A percentile compares a stretch with the other conserved stretches of the same genome.
phyloP scores from a whole-genome alignment of 2,888 invertebrate species.

The Siphlonurus alternatus region DNA sequence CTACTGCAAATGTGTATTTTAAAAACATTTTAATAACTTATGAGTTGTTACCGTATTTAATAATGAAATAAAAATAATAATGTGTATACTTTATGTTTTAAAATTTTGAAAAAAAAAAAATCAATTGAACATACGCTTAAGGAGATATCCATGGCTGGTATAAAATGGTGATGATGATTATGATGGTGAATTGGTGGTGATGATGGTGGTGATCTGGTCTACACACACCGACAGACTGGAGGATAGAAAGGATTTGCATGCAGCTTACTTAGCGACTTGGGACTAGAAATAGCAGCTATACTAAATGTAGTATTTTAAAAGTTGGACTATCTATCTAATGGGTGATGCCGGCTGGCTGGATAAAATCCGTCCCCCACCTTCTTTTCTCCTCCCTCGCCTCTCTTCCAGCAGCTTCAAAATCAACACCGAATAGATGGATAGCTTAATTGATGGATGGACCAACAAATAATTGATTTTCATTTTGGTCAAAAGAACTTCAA shows the following conservation, averaged over 20 bases:
- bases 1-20: too few relatives aligned
- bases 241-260: conserved; percentile 1
- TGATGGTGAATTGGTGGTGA: too few relatives aligned
- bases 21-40: too few relatives aligned
- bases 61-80: too few relatives aligned
- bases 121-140: neutral
- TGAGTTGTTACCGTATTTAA: too few relatives aligned
- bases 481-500: too few relatives aligned
- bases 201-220: neutral
- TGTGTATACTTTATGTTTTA: too few relatives aligned
- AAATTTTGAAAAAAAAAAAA: neutral
- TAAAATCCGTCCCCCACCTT: neutral
- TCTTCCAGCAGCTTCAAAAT: neutral
- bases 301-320: neutral
- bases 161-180: neutral
- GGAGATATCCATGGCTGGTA: neutral
- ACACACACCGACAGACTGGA: conserved; percentile 1
- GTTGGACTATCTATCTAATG: neutral
- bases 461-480: neutral
- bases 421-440: neutral
- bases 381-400: neutral
- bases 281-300: neutral
- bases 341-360: neutral
- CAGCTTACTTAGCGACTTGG: neutral
- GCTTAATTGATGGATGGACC: neutral